Base-by-base conservation (phyloP, 2,113 vertebrate species). In the Cyphomyrus plagiostoma region DNA sequence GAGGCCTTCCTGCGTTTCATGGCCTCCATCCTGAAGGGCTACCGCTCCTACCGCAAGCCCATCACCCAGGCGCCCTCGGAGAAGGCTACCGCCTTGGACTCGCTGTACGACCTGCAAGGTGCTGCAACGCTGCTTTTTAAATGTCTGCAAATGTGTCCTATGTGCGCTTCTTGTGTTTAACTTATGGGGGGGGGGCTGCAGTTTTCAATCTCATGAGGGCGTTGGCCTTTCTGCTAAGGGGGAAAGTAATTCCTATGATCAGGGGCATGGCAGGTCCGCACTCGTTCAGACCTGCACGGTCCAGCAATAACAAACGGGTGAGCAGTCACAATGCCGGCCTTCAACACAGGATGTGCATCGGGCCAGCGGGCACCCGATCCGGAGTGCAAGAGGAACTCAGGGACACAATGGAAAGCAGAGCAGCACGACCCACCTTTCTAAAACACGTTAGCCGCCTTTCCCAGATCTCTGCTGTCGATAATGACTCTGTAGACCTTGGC, bases 31-130 rank as follows among this genome's bases (percentile, higher is more conserved):
- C 95, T 99, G 92, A 99, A 97, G 93, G 98, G 98, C 89, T 99
- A 99, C 94, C 97, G 98, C 92, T 92, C 91, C 88, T 99, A 97
- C 93, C 97, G 99, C 92, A 99, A 96, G 92, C 98, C 98, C 89
- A 98, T 99, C 92, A 99, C 97, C 0, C 96, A 98, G 92, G 98
- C 98, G 0, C 98, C 98, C 86, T 99, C 98, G 11, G 97, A 97
- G 90, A 99, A 99, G 95, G 96, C 98, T 91, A 99, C 98, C 0
- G 96, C 98, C 56, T 97, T 95, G 19, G 97, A 97, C 95, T 99
- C 98, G 1, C 95, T 99, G 82, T 99, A 98, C 93, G 98, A 99
- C 93, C 96, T 97, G 90, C 98, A 99, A 95, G 98, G 98, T 99
- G 91, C 92, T 83, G 3, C 4, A 15, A 1, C 3, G 42, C 19